Evolutionary conservation across 2,113 vertebrate species (phyloP).

Genomic region (Psammodynastes pulverulentus): DNA sequence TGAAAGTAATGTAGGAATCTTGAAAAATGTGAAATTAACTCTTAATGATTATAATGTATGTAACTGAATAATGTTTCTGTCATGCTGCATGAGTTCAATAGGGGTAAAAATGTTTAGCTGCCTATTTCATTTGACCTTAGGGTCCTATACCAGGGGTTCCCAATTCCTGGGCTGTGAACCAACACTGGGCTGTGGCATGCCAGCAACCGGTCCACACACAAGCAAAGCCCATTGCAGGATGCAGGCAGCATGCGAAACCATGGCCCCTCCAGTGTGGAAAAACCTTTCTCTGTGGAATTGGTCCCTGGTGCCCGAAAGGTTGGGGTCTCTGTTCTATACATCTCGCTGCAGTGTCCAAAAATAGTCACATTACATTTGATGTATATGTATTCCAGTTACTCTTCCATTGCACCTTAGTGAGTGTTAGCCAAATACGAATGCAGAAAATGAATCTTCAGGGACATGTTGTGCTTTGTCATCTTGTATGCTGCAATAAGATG

Average conservation of each 20-base stretch:
- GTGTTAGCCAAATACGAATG: not conserved
- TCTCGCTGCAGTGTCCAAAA: not conserved
- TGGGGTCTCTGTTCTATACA: no score
- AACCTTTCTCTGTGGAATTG: not conserved
- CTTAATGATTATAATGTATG: not conserved
- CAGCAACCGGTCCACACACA: no score
- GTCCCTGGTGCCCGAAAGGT: not conserved
- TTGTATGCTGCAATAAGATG: no score
- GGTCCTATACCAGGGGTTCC: no score
- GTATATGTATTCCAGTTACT: not conserved
- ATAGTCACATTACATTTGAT: not conserved
- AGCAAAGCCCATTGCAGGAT: no score
- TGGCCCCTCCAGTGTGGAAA: not conserved
- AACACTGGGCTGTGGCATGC: no score
- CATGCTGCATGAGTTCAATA: not conserved
- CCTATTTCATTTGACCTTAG: no score
- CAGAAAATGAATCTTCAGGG: not conserved
- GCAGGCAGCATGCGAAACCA: no score
- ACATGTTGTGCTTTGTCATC: not conserved
- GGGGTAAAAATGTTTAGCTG: not conserved
- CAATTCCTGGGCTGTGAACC: no score
- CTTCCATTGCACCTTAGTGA: not conserved
- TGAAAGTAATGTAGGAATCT: not conserved
- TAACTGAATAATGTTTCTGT: not conserved
- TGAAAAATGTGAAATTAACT: not conserved